Base-by-base conservation (phyloP, 2,113 vertebrate species). In the Cercopithecus mona region DNA sequence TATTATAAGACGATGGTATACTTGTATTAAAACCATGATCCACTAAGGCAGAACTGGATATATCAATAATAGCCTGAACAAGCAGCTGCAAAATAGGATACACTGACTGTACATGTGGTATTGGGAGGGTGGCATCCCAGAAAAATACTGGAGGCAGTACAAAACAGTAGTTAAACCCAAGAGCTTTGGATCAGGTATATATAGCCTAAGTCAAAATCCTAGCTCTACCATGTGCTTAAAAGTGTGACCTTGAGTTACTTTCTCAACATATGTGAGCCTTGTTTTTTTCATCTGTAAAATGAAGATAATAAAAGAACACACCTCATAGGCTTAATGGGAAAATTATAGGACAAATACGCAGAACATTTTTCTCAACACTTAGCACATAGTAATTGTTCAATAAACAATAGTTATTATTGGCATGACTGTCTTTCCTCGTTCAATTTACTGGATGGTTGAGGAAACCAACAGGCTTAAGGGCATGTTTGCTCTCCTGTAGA, bases 371-470 rank as follows among this genome's bases (percentile, higher is more conserved):
- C 72, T 96, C 45, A 23, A 45, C 66, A 45, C 18, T 66, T 82
- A 92, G 45, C 84, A 93, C 2, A 76, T 70, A 80, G 38, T 66
- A 97, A 90, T 80, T 48, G 2, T 45, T 87, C 73, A 93, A 89
- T 72, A 87, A 95, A 43, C 80, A 96, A 48, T 22, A 61, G 59
- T 38, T 80, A 57, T 93, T 85, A 88, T 68, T 64, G 22, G 11
- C 83, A 89, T 92, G 18, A 57, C 35, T 52, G 17, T 90, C 73
- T 91, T 91, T 94, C 83, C 81, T 95, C 55, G 64, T 78, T 90
- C 0, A 1, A 5, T 78, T 76, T 85, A 43, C 80, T 88, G 79
- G 50, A 79, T 88, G 48, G 20, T 64, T 92, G 50, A 92, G 75
- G 88, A 92, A 96, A 55, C 52, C 59, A 94, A 78, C 16, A 96